Evolutionary conservation across 2,113 vertebrate genomes (phyloP).

Genomic region (Hyla sarda): DNA sequence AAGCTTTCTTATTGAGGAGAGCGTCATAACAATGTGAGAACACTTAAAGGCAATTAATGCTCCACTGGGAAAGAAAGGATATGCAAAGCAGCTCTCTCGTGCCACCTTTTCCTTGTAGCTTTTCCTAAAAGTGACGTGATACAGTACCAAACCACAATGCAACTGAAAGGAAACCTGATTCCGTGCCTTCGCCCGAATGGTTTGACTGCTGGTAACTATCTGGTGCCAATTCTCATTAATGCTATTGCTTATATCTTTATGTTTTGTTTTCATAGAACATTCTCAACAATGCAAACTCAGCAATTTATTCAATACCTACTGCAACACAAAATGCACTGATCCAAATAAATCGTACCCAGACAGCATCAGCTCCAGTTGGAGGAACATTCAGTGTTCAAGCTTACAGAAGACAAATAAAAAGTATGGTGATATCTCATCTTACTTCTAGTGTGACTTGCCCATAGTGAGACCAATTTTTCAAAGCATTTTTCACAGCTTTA

Average conservation of each 20-base stretch:
- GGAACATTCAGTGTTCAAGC: slow-evolving; percentile 78
- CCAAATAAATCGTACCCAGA: slow-evolving; percentile 69
- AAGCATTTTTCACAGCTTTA: no score
- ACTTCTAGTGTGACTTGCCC: neutral
- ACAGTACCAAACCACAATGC: no score
- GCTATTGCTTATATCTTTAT: neutral
- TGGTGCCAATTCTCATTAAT: neutral
- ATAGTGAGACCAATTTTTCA: neutral
- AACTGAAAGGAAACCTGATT: no score
- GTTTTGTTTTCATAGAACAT: slow-evolving; percentile 61
- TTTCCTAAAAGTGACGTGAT: no score
- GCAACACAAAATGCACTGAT: slow-evolving; percentile 67
- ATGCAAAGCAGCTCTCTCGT: no score
- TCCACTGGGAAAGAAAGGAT: no score
- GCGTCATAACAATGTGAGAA: no score
- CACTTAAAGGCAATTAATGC: no score
- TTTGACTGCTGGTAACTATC: no score
- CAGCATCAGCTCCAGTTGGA: slow-evolving; percentile 76
- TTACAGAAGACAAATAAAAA: slow-evolving; percentile 71
- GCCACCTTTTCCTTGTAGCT: no score
- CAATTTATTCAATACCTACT: slow-evolving; percentile 65
- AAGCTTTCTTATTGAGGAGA: no score
- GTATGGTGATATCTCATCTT: slow-evolving; percentile 62
- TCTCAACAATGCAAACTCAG: slow-evolving; percentile 64
- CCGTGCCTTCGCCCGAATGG: no score